Base-by-base conservation (phyloP, 2,797 vertebrate genomes). In the Melanotaenia boesemani region DNA sequence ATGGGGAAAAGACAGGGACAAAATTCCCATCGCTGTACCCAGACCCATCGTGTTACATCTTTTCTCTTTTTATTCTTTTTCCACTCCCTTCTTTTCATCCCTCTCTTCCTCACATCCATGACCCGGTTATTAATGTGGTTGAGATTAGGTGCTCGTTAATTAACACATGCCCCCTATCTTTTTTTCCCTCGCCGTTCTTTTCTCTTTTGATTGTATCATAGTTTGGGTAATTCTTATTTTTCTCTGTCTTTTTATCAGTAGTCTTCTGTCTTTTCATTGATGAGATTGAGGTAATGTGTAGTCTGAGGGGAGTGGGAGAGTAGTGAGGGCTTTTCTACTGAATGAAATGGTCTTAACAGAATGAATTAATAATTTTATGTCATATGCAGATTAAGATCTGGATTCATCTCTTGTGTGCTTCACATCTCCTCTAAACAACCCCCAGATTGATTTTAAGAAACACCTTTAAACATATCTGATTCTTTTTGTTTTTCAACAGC, bases 1-100 rank as follows among this genome's bases (percentile, higher is more conserved):
- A 91, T 94, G 94, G 93, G 94, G 90, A 94, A 85, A 89, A 88
- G 86, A 93, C 91, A 86, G 80, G 83, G 66, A 85, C 90, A 74
- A 86, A 88, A 94, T 95, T 94, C 93, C 92, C 94, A 95, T 93
- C 92, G 75, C 79, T 10, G 69, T 58, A 77, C 80, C 64, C 84
- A 55, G 72, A 86, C 83, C 87, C 91, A 81, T 91, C 91, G 70
- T 80, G 90, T 87, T 80, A 76, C 86, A 89, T 84, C 81, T 76
- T 78, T 80, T 82, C 61, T 76, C 76, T 77, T 64, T 67, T 65
- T 70, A 41, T 64, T 69, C 48, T 74, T 74, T 71, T 67, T 82
- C 26, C 63, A 59, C 56, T 74, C 56, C 54, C 70, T 54, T 80
- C 81, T 72, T 88, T 90, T 86, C 79, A 85, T 84, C 84, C 84